Percentiles rank a stretch among this genome's conserved stretches.
Conservation (phyloP, 2,797 vertebrate genomes). For the Smutsia gigantea region DNA sequence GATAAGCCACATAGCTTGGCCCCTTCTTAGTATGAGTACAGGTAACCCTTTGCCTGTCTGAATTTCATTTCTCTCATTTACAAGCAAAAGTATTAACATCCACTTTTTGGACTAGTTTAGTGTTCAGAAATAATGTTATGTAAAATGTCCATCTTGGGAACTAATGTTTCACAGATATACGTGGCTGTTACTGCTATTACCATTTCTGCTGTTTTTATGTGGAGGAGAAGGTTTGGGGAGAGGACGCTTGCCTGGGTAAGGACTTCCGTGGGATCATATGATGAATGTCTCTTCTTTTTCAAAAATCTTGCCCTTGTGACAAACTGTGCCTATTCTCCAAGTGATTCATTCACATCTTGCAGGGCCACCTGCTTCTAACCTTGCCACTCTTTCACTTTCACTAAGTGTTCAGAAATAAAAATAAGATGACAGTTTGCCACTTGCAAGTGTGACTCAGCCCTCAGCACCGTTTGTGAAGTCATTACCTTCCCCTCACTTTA, state of each 20-base stretch:
- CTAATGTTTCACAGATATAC: not conserved
- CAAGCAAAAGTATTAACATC: not conserved
- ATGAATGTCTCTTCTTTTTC: not conserved
- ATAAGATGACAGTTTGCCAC: not conserved
- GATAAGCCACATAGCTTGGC: not conserved
- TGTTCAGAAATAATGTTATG: not conserved
- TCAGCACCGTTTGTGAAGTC: not conserved
- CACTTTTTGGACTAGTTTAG: not conserved
- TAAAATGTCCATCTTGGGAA: not conserved
- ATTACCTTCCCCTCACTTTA: not conserved
- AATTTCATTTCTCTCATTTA: not conserved
- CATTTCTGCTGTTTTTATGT: not conserved
- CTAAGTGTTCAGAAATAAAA: slow-evolving; percentile 12
- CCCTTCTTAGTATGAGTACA: not conserved
- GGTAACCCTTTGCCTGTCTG: not conserved
- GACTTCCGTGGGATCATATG: not conserved
- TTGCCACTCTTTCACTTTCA: slow-evolving; percentile 29
- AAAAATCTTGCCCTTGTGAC: not conserved
- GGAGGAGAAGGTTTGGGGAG: not conserved
- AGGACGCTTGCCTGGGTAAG: not conserved
- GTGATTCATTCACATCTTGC: slow-evolving; percentile 29
- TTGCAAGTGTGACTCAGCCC: not conserved
- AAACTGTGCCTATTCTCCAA: slow-evolving; percentile 51
- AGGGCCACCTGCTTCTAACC: not conserved
- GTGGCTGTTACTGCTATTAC: not conserved